Conservation (phyloP, 2,797 vertebrate species). For the Octomys mimax region DNA sequence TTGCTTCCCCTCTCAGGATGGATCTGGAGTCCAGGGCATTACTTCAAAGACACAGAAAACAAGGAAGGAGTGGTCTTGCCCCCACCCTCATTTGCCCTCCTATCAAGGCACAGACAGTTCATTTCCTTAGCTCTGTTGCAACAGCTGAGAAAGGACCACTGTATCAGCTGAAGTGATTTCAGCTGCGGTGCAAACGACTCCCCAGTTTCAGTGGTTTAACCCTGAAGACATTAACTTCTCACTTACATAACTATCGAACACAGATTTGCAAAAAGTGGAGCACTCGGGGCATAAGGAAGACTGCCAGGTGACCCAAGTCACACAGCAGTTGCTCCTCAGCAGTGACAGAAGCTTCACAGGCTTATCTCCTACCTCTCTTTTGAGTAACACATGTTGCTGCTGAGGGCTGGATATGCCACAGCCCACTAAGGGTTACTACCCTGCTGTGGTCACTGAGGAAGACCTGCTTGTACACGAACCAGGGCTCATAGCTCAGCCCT, state of each 20-base stretch:
- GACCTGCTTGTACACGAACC: neutral
- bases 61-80: neutral
- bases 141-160: neutral
- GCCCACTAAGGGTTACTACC: neutral
- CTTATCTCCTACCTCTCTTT: neutral
- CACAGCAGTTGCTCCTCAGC: neutral
- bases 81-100: neutral
- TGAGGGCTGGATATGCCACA: accelerated
- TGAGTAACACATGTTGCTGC: accelerated
- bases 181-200: constrained; percentile 33
- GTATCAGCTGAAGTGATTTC: constrained; percentile 13
- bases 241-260: constrained; percentile 32
- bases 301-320: neutral
- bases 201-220: constrained; percentile 50
- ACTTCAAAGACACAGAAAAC: constrained; percentile 64
- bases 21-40: constrained; percentile 7
- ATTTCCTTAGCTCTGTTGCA: constrained; percentile 17
- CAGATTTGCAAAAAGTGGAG: constrained; percentile 27
- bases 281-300: neutral
- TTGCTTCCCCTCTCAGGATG: neutral
- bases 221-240: constrained; percentile 29
- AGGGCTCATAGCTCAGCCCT: neutral
- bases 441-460: neutral
- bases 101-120: neutral
- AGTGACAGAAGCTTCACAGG: neutral